phyloP scores from a whole-genome alignment of 2,797 vertebrate species.

The Harpagifer antarcticus region DNA sequence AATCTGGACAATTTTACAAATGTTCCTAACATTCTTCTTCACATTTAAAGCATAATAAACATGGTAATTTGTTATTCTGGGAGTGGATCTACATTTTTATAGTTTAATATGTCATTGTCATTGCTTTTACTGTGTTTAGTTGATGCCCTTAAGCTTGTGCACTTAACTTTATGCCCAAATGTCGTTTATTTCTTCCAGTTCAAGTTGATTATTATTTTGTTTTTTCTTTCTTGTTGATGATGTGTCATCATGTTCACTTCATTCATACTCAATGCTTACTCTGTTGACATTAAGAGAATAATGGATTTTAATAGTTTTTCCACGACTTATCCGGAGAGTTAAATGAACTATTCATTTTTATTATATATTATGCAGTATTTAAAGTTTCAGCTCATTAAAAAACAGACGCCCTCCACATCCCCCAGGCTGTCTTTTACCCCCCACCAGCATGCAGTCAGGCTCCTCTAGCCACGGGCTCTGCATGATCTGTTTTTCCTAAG shows the following conservation, averaged over 20 bases:
- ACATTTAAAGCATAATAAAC: conserved; percentile 33
- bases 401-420: conserved; percentile 88
- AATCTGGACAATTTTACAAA: conserved; percentile 34
- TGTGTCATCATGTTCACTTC: conserved; percentile 77
- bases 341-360: conserved; percentile 99
- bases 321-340: conserved; percentile 94
- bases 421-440: conserved; percentile 93
- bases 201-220: conserved; percentile 81
- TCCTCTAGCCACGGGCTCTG: conserved; percentile 91
- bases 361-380: conserved; percentile 99
- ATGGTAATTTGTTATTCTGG: conserved; percentile 20
- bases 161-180: conserved; percentile 57
- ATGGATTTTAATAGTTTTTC: conserved; percentile 98
- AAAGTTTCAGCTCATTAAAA: conserved; percentile 99
- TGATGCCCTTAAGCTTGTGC: conserved; percentile 55
- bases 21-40: conserved; percentile 19
- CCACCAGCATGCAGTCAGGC: conserved; percentile 89
- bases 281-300: conserved; percentile 97
- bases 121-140: conserved; percentile 49
- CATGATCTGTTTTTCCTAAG: conserved; percentile 88
- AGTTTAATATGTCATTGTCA: conserved; percentile 50
- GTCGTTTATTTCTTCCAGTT: conserved; percentile 55
- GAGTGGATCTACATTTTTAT: conserved; percentile 36
- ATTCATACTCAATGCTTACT: conserved; percentile 94
- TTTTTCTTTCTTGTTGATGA: conserved; percentile 67